A percentile compares a stretch with the other conserved stretches of the same genome.
These are phyloP conservation scores for Chalcosyrphus nemorum DNA, from an alignment of 2,888 invertebrate species.

Conservation along the genomic window DNA sequence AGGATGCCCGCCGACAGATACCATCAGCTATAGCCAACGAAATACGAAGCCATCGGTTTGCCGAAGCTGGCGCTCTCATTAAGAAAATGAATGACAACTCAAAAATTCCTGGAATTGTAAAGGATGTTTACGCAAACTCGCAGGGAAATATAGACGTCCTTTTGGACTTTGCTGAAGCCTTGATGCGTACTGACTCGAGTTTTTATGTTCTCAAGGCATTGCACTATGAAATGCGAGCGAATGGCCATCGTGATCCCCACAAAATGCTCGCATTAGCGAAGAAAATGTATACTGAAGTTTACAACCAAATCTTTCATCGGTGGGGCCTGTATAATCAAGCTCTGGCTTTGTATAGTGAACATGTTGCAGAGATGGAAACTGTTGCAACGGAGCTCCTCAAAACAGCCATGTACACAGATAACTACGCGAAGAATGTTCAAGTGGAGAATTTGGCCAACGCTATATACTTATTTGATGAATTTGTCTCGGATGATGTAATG, in stretches of 20 bases:
- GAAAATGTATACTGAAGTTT: neutral
- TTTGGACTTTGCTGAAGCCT: conserved; percentile 6
- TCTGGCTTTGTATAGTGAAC: neutral
- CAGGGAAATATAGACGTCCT: neutral
- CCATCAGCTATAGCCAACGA: neutral
- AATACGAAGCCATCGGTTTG: conserved; percentile 5
- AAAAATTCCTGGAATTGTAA: neutral
- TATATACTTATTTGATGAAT: neutral
- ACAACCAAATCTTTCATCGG: neutral
- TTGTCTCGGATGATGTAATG: neutral
- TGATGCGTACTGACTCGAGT: neutral
- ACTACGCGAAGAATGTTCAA: conserved; percentile 6
- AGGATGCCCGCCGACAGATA: neutral
- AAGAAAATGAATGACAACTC: neutral
- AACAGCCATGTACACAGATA: neutral
- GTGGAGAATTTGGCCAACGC: conserved; percentile 8
- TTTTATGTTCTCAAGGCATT: conserved; percentile 7
- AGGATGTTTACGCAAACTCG: conserved; percentile 1
- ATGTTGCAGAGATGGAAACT: neutral
- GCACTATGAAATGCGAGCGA: conserved; percentile 23
- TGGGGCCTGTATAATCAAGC: too few species aligned
- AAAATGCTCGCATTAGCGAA: conserved; percentile 9
- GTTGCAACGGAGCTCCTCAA: neutral
- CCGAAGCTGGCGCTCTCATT: neutral
- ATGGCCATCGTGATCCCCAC: conserved; percentile 9